These are phyloP conservation scores for Trissonchulus latispiculum DNA, from an alignment of 2,888 invertebrate species.

Conservation along the genomic window DNA sequence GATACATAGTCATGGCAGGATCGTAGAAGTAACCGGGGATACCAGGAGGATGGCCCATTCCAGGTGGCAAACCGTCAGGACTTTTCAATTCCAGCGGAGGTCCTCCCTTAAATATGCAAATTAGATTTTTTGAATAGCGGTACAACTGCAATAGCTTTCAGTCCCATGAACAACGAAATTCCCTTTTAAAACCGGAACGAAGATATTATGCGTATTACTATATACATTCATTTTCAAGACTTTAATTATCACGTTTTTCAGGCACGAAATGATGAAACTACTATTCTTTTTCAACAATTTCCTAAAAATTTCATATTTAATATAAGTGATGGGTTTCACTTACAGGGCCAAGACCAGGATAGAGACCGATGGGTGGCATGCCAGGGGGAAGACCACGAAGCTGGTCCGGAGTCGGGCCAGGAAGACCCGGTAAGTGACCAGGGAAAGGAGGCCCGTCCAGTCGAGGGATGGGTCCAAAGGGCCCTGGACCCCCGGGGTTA, in stretches of 20 bases:
- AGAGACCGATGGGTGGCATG: background rate
- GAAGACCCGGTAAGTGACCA: background rate
- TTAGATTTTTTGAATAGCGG: too few species aligned
- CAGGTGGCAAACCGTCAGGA: constrained; percentile 20
- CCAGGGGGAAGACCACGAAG: background rate
- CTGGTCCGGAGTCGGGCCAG: background rate
- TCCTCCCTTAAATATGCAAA: too few species aligned
- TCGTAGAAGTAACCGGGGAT: constrained; percentile 23
- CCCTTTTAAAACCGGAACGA: too few species aligned
- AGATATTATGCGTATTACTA: too few species aligned
- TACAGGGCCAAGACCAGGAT: background rate
- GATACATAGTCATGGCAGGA: constrained; percentile 5
- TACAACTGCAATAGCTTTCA: too few species aligned
- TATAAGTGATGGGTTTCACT: too few species aligned
- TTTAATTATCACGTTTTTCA: too few species aligned
- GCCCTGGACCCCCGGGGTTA: background rate
- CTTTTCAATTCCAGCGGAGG: constrained; percentile 22
- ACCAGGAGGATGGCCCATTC: constrained; percentile 6
- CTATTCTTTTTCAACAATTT: too few species aligned
- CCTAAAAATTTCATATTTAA: too few species aligned
- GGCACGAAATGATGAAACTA: too few species aligned
- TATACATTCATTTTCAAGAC: too few species aligned
- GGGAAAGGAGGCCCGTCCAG: background rate
- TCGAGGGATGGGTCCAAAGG: background rate
- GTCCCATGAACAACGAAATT: too few species aligned